Evolutionary conservation across 2,113 vertebrate genomes (phyloP), one percentile per base, ranked within the genome.

Genomic region (Pygoscelis antarcticus): DNA sequence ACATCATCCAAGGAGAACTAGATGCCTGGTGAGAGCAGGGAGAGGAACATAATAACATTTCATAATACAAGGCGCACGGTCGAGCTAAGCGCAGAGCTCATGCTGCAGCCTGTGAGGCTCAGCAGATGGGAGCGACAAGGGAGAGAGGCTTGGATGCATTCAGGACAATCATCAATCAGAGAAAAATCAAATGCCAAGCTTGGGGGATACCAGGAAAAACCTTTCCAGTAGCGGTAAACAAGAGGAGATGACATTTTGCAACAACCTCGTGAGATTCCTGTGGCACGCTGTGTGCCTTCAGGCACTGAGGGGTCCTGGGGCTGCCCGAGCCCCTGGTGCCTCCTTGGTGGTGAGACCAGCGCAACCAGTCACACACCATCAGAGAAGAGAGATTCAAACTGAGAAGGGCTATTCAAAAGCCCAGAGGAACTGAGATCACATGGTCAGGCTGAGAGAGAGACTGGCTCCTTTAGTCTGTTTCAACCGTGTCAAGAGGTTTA

Each of bases 361-460:
- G 1, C 26, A 87, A 20, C 3, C 9, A 72, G 47, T 32, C 32
- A 71, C 7, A 7, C 57, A 3, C 1, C 3, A 44, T 16, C 36
- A 57, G 62, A 64, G 40, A 44, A 57, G 29, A 61, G 13, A 13
- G 6, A 60, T 72, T 82, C 25, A 36, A 27, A 5, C 10, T 9
- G 13, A 23, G 36, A 70, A 44, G 6, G 8, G 21, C 21, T 30
- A 30, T 65, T 49, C 55, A 75, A 60, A 76, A 38, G 7, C 40
- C 72, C n/a, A 55, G 40, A 89, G 13, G 20, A 86, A 60, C 15
- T 0, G 0, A 85, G 51, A 27, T 19, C 13, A 42, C 1, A 0
- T 11, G 8, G 12, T 44, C 8, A 17, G 18, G 30, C 26, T 57
- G 26, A 46, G 27, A n/a, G 4, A 52, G 4, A 52, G 0, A 19